These are phyloP conservation scores for Papilio demoleus DNA, from an alignment of 2,888 invertebrate species.

Conservation along the genomic window DNA sequence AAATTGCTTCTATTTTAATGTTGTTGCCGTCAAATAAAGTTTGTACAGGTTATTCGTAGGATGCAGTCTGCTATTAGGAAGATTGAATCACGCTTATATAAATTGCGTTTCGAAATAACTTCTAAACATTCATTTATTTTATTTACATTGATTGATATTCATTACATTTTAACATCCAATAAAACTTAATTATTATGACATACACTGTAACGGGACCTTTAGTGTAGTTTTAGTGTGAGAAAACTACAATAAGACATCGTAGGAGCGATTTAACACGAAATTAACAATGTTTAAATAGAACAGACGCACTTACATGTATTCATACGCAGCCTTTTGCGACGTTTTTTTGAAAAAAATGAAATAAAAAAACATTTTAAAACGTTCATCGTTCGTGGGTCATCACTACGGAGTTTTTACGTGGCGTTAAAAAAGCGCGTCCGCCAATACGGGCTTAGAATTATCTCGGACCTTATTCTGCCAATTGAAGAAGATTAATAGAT, in stretches of 20 bases:
- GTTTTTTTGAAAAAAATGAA: too few relatives aligned
- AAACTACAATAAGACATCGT: background rate
- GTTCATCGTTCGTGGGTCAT: too few relatives aligned
- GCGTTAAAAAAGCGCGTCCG: too few relatives aligned
- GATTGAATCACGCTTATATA: constrained; percentile 5
- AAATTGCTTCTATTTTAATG: constrained; percentile 20
- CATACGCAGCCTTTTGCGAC: too few relatives aligned
- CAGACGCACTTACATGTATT: too few relatives aligned
- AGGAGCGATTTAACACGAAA: too few relatives aligned
- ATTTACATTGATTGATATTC: too few relatives aligned
- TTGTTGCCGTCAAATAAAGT: background rate
- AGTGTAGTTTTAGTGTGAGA: background rate
- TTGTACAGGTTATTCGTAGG: background rate
- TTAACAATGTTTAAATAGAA: too few relatives aligned
- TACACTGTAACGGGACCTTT: too few relatives aligned
- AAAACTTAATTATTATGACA: background rate
- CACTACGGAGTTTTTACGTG: too few relatives aligned
- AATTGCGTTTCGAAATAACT: background rate
- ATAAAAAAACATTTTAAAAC: too few relatives aligned
- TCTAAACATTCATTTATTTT: too few relatives aligned
- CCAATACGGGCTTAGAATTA: background rate
- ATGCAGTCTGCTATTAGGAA: constrained; percentile 20
- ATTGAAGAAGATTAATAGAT: constrained; percentile 4
- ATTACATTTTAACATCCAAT: background rate
- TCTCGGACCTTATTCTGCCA: background rate